Conservation (phyloP, 2,113 vertebrate genomes). For the Acanthochromis polyacanthus region DNA sequence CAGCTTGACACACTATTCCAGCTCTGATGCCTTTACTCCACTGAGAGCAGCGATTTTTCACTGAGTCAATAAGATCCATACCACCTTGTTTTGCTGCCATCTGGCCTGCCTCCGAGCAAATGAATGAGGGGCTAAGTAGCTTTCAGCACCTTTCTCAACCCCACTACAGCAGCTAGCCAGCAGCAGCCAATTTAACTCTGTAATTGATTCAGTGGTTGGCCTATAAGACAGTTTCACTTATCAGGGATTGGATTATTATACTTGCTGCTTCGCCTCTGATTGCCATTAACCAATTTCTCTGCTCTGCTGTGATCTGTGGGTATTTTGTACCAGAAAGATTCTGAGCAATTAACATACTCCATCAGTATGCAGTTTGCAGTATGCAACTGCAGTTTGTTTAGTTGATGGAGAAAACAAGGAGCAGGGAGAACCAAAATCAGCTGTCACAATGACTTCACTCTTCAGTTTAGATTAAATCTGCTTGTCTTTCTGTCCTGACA, state of each 20-base stretch:
- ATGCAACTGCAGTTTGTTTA: not conserved
- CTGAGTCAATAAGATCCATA: conserved; percentile 70
- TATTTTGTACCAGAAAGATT: conserved; percentile 2
- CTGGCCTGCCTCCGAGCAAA: conserved; percentile 64
- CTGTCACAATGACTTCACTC: conserved; percentile 4
- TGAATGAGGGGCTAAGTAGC: conserved; percentile 67
- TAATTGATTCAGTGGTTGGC: conserved; percentile 65
- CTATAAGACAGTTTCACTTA: conserved; percentile 54
- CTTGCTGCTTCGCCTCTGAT: conserved; percentile 42
- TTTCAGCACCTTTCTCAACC: conserved; percentile 62
- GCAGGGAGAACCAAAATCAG: not conserved
- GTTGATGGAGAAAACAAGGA: not conserved
- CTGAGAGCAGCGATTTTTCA: conserved; percentile 31
- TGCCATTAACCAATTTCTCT: conserved; percentile 27
- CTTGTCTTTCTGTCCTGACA: conserved; percentile 68
- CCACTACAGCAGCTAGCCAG: conserved; percentile 50
- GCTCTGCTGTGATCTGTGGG: conserved; percentile 12
- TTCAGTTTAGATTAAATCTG: conserved; percentile 3
- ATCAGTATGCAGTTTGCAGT: no score
- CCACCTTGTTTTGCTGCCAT: conserved; percentile 72
- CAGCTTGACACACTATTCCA: not conserved
- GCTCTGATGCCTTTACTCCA: conserved; percentile 24
- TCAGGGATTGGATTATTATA: conserved; percentile 53
- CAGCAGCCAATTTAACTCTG: conserved; percentile 58
- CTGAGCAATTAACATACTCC: not conserved